A percentile compares a stretch with the other conserved stretches of the same genome.
Conservation (phyloP, 2,888 invertebrate species). For the Melanargia galathea region DNA sequence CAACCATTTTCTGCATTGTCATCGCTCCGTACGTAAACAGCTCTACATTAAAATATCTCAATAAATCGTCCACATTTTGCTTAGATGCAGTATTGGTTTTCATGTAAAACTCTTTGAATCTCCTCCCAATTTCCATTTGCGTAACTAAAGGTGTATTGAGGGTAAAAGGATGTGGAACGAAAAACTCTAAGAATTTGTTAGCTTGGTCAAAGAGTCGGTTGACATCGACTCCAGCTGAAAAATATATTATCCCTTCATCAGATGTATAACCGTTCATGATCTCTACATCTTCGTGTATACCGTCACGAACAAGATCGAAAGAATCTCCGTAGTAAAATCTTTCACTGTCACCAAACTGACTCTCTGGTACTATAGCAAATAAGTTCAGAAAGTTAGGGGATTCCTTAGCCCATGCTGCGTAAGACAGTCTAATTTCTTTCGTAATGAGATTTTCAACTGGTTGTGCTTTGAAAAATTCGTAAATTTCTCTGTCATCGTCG, state of each 20-base stretch:
- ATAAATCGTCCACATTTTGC: constrained; percentile 43
- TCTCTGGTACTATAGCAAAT: constrained; percentile 48
- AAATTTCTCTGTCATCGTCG: constrained; percentile 54
- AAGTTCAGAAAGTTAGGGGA: constrained; percentile 36
- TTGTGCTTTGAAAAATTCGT: constrained; percentile 57
- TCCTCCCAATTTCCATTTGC: constrained; percentile 47
- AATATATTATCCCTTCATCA: constrained; percentile 81
- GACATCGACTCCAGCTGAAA: constrained; percentile 45
- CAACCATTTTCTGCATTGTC: constrained; percentile 45
- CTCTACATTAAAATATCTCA: constrained; percentile 43
- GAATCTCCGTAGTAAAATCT: constrained; percentile 51
- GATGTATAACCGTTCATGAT: constrained; percentile 86
- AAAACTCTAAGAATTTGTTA: constrained; percentile 43
- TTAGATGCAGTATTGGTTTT: constrained; percentile 40
- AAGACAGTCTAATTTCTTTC: constrained; percentile 40
- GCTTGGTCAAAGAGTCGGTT: constrained; percentile 36
- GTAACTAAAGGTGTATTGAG: constrained; percentile 38
- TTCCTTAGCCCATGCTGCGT: constrained; percentile 17
- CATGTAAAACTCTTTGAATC: constrained; percentile 46
- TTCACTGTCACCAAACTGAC: constrained; percentile 49
- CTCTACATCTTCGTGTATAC: constrained; percentile 79
- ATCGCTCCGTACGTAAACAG: constrained; percentile 43
- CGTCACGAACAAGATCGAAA: constrained; percentile 61
- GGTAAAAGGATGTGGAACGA: constrained; percentile 43
- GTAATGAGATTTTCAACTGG: constrained; percentile 51